Evolutionary conservation across 2,888 invertebrate genomes (phyloP).

Genomic region (Tigriopus californicus): DNA sequence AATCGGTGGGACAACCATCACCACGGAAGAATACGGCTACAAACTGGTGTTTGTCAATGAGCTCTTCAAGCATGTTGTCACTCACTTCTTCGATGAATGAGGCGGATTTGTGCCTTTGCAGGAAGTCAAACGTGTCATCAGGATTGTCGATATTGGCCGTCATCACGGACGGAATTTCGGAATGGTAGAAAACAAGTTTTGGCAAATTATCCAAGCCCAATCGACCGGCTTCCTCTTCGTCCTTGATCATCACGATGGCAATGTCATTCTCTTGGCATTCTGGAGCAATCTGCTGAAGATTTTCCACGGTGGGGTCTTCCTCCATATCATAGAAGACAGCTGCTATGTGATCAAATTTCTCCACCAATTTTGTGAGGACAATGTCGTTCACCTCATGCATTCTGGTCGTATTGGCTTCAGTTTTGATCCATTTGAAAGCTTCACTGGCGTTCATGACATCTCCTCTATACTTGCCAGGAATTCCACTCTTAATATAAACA

Average conservation of each 20-base stretch:
- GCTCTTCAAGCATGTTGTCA: conserved; percentile 63
- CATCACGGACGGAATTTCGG: conserved; percentile 63
- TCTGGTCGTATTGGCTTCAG: conserved; percentile 24
- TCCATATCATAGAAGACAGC: conserved; percentile 10
- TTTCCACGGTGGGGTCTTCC: conserved; percentile 35
- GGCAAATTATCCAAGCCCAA: conserved; percentile 69
- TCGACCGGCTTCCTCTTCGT: conserved; percentile 54
- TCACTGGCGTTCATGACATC: conserved; percentile 29
- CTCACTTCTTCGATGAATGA: conserved; percentile 87
- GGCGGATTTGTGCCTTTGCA: conserved; percentile 58
- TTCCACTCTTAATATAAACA: conserved; percentile 75
- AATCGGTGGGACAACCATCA: conserved; percentile 17
- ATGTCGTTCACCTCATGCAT: conserved; percentile 21
- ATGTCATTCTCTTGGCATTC: conserved; percentile 81
- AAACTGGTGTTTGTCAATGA: conserved; percentile 77
- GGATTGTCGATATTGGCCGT: conserved; percentile 67
- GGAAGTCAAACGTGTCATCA: conserved; percentile 71
- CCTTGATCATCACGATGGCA: conserved; percentile 81
- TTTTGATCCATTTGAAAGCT: conserved; percentile 25
- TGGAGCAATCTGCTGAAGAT: conserved; percentile 79
- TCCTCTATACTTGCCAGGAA: conserved; percentile 49
- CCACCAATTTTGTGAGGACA: neutral
- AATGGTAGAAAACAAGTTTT: conserved; percentile 77
- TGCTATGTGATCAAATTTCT: conserved; percentile 12
- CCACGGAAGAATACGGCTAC: conserved; percentile 83